Evolutionary conservation across 2,113 vertebrate species (phyloP).

Genomic region (Sapajus apella): DNA sequence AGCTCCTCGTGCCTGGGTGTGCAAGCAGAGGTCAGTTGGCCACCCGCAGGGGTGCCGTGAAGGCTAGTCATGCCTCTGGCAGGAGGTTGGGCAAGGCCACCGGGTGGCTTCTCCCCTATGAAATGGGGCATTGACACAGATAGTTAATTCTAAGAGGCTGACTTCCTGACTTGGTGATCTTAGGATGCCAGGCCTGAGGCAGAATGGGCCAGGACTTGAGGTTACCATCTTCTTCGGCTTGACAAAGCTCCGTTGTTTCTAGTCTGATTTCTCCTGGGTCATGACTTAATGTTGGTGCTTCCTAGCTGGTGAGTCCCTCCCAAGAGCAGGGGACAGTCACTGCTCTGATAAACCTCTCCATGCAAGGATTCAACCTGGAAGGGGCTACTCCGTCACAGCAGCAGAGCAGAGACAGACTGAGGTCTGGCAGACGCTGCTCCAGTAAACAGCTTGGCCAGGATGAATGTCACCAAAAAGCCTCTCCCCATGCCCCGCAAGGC

Average conservation of each 20-base stretch:
- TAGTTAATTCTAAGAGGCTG: rapidly evolving
- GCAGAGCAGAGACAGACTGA: not conserved
- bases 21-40: not conserved
- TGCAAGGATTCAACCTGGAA: not conserved
- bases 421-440: not conserved
- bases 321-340: not conserved
- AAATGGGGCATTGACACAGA: rapidly evolving
- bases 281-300: not conserved
- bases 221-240: not conserved
- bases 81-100: not conserved
- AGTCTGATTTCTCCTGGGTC: not conserved
- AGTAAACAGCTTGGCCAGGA: no score
- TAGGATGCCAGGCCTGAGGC: not conserved
- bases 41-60: not conserved
- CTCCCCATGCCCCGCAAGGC: not conserved
- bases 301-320: not conserved
- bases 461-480: not conserved
- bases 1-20: not conserved
- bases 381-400: not conserved
- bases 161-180: no score
- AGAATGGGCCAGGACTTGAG: not conserved
- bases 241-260: rapidly evolving
- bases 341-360: no score
- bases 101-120: no score
- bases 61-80: not conserved